Evolutionary conservation across 1,140 invertebrate species (phyloP), one percentile per base, ranked within the genome.

Genomic region (Drosophila nannoptera): DNA sequence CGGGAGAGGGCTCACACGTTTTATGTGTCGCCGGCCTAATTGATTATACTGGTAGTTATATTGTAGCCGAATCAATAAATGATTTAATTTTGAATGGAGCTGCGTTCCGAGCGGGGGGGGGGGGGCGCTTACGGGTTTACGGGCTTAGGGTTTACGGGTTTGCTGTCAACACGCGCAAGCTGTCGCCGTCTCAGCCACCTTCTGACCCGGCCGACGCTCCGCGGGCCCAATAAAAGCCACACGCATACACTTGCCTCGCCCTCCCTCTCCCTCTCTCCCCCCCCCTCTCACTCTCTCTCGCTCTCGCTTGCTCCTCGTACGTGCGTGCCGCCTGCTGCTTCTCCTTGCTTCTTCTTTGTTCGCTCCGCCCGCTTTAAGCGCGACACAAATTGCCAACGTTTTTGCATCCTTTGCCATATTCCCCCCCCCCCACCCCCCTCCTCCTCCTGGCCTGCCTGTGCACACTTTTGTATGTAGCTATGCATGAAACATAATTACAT

Each of bases 371-470:
- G 58, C 49, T 63, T 50, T 35, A 59, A 72, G 58, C 78, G 81
- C 80, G 81, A 84, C 81, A 86, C 80, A 84, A 84, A 86, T 84
- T 84, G 81, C 80, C 80, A 86, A 86, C 80, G 76, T 76, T 84
- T 86, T 86, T 84, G 80, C 80, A 86, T 84, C 80, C 81, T 80
- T 84, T 84, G 68, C 80, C 80, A 77, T 84, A 86, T 86, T 73
- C 50, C 54, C 42, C 32, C 42, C 49, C 40, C 35, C 52, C 50
- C 46, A 16, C 16, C 22, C n/a, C 11, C 14, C 11, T n/a, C n/a
- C n/a, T n/a, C n/a, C n/a, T n/a, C n/a, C n/a, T n/a, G n/a, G 11
- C 35, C 5, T 33, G 31, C 4, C 12, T 43, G 52, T 59, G 35
- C 65, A 48, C 43, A 36, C 45, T 11, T 38, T 58, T 61, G 70